Evolutionary conservation across 2,888 invertebrate genomes (phyloP).

Genomic region (Syritta pipiens): DNA sequence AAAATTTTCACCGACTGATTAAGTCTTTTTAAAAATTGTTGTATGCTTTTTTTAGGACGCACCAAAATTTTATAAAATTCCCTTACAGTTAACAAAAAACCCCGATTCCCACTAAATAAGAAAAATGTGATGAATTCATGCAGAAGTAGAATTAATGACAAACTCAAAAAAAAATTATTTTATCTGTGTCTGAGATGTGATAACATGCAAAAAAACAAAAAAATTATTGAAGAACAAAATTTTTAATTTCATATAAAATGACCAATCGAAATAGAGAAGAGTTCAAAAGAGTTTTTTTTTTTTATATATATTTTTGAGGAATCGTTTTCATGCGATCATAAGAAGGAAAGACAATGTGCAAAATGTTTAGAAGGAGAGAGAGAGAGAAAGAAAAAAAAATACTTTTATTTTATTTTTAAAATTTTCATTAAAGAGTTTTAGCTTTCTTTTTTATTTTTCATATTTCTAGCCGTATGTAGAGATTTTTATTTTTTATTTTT

Average conservation of each 20-base stretch:
- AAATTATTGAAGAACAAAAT: no score
- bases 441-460: neutral
- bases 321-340: constrained; percentile 40
- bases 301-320: neutral
- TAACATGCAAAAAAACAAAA: constrained; percentile 35
- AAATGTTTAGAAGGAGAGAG: constrained; percentile 25
- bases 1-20: no score
- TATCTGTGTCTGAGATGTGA: constrained; percentile 36
- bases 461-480: neutral
- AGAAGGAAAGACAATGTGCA: constrained; percentile 38
- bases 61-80: no score
- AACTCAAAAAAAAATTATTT: neutral
- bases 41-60: no score
- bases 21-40: no score
- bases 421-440: neutral
- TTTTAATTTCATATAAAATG: constrained; percentile 53
- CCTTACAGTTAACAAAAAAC: constrained; percentile 34
- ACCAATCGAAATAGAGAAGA: constrained; percentile 50
- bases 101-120: constrained; percentile 42
- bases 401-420: constrained; percentile 2
- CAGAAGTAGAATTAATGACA: constrained; percentile 8
- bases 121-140: constrained; percentile 41
- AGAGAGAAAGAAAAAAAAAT: no score
- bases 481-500: neutral
- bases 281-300: constrained; percentile 11